Conservation (phyloP, 2,113 vertebrate genomes). For the Pampusana beccarii region DNA sequence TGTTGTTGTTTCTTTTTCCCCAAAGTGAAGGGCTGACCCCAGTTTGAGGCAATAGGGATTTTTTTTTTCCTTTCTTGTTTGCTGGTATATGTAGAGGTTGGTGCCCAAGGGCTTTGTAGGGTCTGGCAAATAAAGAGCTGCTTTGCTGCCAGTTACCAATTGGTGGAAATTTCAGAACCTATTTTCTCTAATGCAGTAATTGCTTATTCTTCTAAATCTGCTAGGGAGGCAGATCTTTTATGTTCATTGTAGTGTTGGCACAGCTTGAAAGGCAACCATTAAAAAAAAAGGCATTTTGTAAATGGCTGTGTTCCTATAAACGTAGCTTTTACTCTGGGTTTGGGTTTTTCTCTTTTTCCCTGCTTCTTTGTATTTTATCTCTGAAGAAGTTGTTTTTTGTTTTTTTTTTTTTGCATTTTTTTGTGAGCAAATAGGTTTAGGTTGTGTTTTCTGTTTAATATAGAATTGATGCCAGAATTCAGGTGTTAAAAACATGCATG, state of each 20-base stretch:
- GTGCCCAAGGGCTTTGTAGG: neutral
- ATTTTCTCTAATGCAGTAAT: constrained; percentile 63
- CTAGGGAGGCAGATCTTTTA: constrained; percentile 48
- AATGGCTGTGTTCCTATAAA: neutral
- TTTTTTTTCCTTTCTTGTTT: neutral
- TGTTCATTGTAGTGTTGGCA: constrained; percentile 31
- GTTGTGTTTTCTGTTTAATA: neutral
- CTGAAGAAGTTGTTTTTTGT: too few relatives aligned
- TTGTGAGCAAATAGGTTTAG: neutral
- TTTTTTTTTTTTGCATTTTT: rapidly evolving
- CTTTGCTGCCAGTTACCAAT: constrained; percentile 47
- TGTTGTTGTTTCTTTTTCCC: neutral
- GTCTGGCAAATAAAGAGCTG: constrained; percentile 19
- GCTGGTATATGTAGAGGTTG: neutral
- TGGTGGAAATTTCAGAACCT: constrained; percentile 45
- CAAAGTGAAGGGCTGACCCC: neutral
- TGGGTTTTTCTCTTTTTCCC: neutral
- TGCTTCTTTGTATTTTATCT: neutral
- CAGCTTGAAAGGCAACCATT: constrained; percentile 54
- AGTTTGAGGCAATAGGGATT: neutral
- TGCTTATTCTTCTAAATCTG: constrained; percentile 61
- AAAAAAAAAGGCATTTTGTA: neutral
- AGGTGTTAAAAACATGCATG: neutral
- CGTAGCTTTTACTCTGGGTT: neutral
- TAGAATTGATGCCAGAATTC: neutral